Evolutionary conservation across 2,888 invertebrate species (phyloP), one percentile per base, ranked within the genome.

Genomic region (Baronia brevicornis): DNA sequence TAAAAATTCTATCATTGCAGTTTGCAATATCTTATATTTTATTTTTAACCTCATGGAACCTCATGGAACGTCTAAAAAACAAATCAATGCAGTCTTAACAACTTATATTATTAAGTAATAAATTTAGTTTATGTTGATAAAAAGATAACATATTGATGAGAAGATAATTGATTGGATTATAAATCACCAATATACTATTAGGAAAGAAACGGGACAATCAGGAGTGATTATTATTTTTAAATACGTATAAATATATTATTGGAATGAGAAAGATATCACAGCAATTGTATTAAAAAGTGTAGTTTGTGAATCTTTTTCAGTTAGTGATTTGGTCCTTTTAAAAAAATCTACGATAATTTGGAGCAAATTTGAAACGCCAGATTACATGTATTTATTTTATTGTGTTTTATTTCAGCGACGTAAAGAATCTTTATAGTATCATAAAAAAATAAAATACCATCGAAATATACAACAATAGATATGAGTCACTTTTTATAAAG

Each of bases 21-120:
- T 53, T 54, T 71, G 75, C 72, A 60, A 57, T 66, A 64, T 66
- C 58, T 70, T 66, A 53, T 54, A 54, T 65, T 69, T 70, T 77
- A 74, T n/a, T 67, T 77, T 77, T 78, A 80, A 67, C 61, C 75
- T 80, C 80, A 82, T 78, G 78, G 80, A 80, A 62, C 54, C 49
- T 82, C 80, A 82, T 69, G 62, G 69, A 70, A 64, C 63, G 60
- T 67, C 62, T 69, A 68, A 55, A 59, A 64, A 70, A 69, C 69
- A 73, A 72, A 71, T 51, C 38, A 67, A 66, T 57, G 59, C 63
- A 57, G 60, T 60, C 55, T 60, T 55, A 60, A 57, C 51, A 54
- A 62, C 53, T 34, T 51, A 55, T 50, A 43, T 40, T 51, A 46
- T 50, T 45, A 46, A 47, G 50, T 55, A 48, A 53, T 54, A 54